A percentile compares a stretch with the other conserved stretches of the same genome.
phyloP scores from a whole-genome alignment of 2,888 invertebrate species.

The Epinotia nisella region DNA sequence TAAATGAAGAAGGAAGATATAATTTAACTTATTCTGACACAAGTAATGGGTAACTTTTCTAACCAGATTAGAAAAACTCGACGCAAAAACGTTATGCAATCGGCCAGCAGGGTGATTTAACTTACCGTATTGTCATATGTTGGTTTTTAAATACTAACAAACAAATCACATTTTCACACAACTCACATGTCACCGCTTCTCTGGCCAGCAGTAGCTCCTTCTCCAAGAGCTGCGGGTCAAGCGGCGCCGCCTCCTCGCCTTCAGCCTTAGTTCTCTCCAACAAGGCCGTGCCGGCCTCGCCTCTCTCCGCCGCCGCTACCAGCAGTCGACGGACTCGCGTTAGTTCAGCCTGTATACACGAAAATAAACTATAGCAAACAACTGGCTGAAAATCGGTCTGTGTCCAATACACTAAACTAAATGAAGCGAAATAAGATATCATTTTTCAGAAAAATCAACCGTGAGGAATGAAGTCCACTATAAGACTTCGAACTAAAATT shows the following conservation, averaged over 20 bases:
- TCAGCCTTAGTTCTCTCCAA: slow-evolving; percentile 85
- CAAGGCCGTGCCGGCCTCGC: slow-evolving; percentile 79
- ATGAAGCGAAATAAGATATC: no score
- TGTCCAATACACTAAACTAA: neutral
- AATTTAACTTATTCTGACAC: no score
- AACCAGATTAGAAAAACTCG: no score
- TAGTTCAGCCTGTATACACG: slow-evolving; percentile 84
- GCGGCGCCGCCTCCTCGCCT: slow-evolving; percentile 75
- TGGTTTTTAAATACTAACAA: no score
- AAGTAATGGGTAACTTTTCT: no score
- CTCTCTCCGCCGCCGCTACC: slow-evolving; percentile 86
- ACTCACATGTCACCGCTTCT: slow-evolving; percentile 88
- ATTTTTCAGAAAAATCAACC: no score
- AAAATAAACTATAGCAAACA: neutral
- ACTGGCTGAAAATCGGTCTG: neutral
- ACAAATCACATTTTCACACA: neutral
- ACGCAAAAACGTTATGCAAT: no score
- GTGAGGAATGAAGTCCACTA: no score
- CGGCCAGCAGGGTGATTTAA: no score
- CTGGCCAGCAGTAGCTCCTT: slow-evolving; percentile 91
- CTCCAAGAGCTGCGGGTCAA: slow-evolving; percentile 86
- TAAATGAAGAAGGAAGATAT: no score
- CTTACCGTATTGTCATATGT: neutral
- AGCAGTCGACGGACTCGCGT: slow-evolving; percentile 88
- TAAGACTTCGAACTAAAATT: neutral